A percentile compares a stretch with the other conserved stretches of the same genome.
Evolutionary conservation across 2,888 invertebrate genomes (phyloP).

Genomic region (Julus scanicus): DNA sequence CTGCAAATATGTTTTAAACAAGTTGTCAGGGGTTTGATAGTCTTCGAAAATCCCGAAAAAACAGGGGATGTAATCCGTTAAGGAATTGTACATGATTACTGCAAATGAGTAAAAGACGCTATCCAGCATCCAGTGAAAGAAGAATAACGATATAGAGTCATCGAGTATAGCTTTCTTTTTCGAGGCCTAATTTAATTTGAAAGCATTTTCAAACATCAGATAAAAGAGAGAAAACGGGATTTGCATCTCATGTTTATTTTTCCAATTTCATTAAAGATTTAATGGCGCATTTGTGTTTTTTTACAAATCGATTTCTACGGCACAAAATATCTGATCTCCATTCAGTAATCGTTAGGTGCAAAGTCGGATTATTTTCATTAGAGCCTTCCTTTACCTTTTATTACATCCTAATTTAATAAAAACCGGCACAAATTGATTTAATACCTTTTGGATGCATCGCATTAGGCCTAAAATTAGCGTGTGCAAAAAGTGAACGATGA

Average conservation of each 20-base stretch:
- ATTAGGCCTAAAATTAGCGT: background rate
- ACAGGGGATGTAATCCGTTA: too few relatives aligned
- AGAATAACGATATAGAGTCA: background rate
- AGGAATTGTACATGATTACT: background rate
- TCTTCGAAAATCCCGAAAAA: too few relatives aligned
- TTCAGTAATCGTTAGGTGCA: background rate
- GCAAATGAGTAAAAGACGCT: background rate
- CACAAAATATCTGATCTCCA: background rate
- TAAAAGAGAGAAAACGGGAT: background rate
- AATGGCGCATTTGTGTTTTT: slow-evolving; percentile 19
- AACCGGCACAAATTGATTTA: background rate
- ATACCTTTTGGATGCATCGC: background rate
- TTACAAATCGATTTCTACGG: background rate
- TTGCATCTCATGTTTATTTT: slow-evolving; percentile 18
- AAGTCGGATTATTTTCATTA: background rate
- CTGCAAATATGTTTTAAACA: too few relatives aligned
- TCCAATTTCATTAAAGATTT: background rate
- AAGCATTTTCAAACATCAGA: background rate
- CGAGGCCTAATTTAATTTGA: background rate
- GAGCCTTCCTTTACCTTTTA: background rate
- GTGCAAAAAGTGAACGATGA: too few relatives aligned
- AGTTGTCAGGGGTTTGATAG: too few relatives aligned
- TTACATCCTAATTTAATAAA: slow-evolving; percentile 11
- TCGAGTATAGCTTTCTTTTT: background rate
- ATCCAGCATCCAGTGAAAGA: background rate